Evolutionary conservation across 2,888 invertebrate species (phyloP).

Genomic region (Cryptocephalus primarius): DNA sequence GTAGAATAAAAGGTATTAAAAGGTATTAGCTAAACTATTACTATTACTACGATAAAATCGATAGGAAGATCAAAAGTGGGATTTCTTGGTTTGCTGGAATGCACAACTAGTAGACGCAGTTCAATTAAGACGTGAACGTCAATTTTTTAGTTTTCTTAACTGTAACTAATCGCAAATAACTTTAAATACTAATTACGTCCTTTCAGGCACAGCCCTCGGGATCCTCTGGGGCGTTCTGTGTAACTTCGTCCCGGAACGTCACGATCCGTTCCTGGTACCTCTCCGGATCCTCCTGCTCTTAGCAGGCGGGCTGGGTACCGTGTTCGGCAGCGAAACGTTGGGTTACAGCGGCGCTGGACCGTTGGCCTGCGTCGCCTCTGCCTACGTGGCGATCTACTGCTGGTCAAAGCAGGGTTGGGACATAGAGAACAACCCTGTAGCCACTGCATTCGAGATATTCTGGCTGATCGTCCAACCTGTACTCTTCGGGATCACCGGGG

Average conservation of each 20-base stretch:
- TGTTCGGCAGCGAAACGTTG: conserved; percentile 76
- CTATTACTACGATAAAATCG: too few species aligned
- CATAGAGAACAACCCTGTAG: conserved; percentile 76
- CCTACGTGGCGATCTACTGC: conserved; percentile 69
- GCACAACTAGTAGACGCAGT: too few species aligned
- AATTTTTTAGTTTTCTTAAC: too few species aligned
- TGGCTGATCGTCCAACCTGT: conserved; percentile 97
- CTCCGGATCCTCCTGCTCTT: conserved; percentile 70
- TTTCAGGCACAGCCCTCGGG: conserved; percentile 50
- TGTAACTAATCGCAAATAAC: too few species aligned
- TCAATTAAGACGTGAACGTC: too few species aligned
- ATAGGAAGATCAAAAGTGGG: too few species aligned
- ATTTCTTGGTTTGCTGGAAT: too few species aligned
- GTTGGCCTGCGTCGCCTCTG: conserved; percentile 69
- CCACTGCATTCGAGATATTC: conserved; percentile 79
- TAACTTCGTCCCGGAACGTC: conserved; percentile 73
- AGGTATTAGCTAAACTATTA: too few species aligned
- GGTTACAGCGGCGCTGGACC: conserved; percentile 67
- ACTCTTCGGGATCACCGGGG: conserved; percentile 86
- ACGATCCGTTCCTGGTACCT: conserved; percentile 73
- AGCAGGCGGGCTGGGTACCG: conserved; percentile 69
- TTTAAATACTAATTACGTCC: too few species aligned
- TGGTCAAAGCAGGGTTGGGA: conserved; percentile 82
- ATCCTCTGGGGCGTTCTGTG: conserved; percentile 68
- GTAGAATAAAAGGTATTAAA: too few species aligned